Evolutionary conservation across 2,797 vertebrate genomes (phyloP), one percentile per base, ranked within the genome.

Genomic region (Myripristis jacobus): DNA sequence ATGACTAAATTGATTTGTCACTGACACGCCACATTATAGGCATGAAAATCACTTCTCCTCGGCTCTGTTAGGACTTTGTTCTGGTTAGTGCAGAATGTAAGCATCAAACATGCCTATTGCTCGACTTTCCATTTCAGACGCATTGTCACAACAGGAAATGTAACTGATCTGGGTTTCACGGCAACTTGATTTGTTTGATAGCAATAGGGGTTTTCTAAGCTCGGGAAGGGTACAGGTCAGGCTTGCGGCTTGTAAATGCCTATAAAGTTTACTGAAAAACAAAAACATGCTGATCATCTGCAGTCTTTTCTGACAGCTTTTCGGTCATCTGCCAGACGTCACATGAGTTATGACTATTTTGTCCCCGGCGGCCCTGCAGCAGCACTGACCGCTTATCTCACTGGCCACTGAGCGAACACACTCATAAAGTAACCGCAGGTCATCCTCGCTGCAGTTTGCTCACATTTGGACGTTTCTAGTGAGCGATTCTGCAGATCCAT

Each of bases 291-390:
- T 83, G 82, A 78, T 75, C 64, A 59, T 77, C 68, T 27, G 3
- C 66, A 55, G 34, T 73, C 76, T 64, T 19, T 9, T 76, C 66
- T 60, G 79, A 68, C 48, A 62, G 66, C 64, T 73, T 47, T 48
- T 75, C 47, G 27, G 47, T 55, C 3, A 54, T 83, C 66, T 79
- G 83, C 84, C 87, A 90, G 84, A 84, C 69, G 82, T 62, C 34
- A 11, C 75, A 70, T 87, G 79, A 88, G 19, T 86, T 84, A 86
- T 24, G 73, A 74, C 54, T 2, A 1, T 67, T 80, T 59, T 81
- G 73, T 65, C 15, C 71, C 51, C 31, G 1, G 27, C 3, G 31
- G 3, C 36, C 24, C 29, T 73, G 38, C 41, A 53, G 34, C 63
- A 75, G 59, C 67, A 57, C 36, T 61, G 72, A 66, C 67, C 82